phyloP scores from a whole-genome alignment of 2,113 vertebrate genomes.

The Corythornis cristatus region DNA sequence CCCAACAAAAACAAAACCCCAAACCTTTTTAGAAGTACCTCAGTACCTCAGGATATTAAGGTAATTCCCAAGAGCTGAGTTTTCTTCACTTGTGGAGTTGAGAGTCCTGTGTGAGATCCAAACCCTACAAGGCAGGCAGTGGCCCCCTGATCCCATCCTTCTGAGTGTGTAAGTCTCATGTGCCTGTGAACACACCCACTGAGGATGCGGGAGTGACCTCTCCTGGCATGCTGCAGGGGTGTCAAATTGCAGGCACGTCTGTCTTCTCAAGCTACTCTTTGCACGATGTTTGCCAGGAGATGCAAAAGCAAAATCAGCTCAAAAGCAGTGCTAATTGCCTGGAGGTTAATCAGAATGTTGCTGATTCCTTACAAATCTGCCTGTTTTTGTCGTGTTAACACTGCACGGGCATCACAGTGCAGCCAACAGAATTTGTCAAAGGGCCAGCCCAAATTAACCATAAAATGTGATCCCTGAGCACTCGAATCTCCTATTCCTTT shows the following conservation, averaged over 20 bases:
- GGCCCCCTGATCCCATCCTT: not conserved
- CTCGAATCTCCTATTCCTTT: not conserved
- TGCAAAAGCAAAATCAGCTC: not conserved
- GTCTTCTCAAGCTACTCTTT: not conserved
- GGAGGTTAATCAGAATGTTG: not conserved
- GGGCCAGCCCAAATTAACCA: not conserved
- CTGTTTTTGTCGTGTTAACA: not conserved
- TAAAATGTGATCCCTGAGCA: not conserved
- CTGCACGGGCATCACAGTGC: not conserved
- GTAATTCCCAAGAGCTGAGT: not conserved
- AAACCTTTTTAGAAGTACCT: not conserved
- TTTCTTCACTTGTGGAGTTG: not conserved
- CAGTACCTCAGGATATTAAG: not conserved
- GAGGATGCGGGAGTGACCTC: constrained; percentile 21
- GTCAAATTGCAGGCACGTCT: not conserved
- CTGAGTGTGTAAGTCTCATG: not conserved
- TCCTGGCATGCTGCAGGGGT: not conserved
- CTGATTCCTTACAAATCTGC: not conserved
- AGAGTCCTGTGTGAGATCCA: not conserved
- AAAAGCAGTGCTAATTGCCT: not conserved
- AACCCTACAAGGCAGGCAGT: not conserved
- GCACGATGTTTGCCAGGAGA: not conserved
- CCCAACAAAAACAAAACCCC: too few relatives aligned
- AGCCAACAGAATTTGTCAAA: not conserved
- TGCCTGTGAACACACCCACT: not conserved